Percentiles rank a stretch among this genome's conserved stretches.
phyloP scores from a whole-genome alignment of 92 coral and sea anemone species.

The Epizoanthus stellaris region DNA sequence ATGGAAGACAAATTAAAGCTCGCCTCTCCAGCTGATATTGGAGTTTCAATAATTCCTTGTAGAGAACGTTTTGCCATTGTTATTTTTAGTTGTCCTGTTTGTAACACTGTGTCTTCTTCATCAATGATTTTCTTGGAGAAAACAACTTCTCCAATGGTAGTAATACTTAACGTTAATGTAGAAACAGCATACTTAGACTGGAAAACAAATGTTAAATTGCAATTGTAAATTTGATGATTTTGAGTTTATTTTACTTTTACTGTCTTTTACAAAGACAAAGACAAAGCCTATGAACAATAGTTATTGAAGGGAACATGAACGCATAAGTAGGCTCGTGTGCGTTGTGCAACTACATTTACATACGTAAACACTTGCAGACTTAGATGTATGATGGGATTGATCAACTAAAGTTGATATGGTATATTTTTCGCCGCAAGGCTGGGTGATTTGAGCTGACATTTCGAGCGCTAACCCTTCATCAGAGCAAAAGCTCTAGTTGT shows the following conservation, averaged over 20 bases:
- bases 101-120: constrained; percentile 32
- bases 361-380: no score
- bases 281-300: no score
- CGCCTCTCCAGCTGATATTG: constrained; percentile 1
- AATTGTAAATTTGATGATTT: background rate
- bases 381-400: no score
- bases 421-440: no score
- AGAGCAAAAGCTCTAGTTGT: no score
- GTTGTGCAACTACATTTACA: no score
- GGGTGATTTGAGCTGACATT: no score
- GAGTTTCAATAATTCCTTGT: constrained; percentile 25
- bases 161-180: background rate
- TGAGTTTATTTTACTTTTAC: background rate
- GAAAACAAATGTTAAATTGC: background rate
- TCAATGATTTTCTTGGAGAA: constrained; percentile 27
- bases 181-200: constrained; percentile 26
- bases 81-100: background rate
- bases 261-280: no score
- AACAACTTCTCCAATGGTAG: constrained; percentile 20
- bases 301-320: no score
- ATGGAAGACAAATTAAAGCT: constrained; percentile 11
- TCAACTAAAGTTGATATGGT: no score
- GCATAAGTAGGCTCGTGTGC: no score
- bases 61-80: constrained; percentile 35
- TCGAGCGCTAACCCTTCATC: no score